Conservation (phyloP, 1,140 invertebrate genomes). For the Littorina saxatilis region DNA sequence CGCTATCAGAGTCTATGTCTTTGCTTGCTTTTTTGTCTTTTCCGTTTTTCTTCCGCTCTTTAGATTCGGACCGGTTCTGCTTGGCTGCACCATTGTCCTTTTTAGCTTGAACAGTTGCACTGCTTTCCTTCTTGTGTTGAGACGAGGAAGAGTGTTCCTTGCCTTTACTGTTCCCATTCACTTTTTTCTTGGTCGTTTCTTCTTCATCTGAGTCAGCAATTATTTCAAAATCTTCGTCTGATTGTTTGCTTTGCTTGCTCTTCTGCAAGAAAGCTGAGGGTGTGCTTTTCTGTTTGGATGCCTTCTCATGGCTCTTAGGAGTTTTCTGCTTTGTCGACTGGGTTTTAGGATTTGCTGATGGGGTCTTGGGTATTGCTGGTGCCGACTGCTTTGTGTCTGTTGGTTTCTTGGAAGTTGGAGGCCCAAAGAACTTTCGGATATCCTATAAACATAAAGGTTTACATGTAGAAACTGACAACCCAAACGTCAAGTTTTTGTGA, state of each 20-base stretch:
- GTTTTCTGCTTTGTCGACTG: neutral
- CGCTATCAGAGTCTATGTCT: neutral
- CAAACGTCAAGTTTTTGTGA: neutral
- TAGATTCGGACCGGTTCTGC: neutral
- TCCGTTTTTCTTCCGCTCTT: neutral
- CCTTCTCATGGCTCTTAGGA: neutral
- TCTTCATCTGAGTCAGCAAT: neutral
- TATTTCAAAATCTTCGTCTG: constrained; percentile 19
- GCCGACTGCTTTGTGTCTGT: neutral
- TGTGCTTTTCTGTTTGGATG: no score
- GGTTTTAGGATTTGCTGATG: neutral
- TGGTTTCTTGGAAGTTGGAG: constrained; percentile 37
- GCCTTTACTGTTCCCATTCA: constrained; percentile 39
- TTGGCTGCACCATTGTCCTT: neutral
- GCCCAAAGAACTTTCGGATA: constrained; percentile 57
- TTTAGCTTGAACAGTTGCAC: neutral
- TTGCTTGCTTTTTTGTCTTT: neutral
- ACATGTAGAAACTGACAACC: neutral
- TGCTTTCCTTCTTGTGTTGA: neutral
- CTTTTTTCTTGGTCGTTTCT: constrained; percentile 44
- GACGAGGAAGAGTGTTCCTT: constrained; percentile 4
- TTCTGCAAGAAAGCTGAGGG: neutral
- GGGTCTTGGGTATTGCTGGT: constrained; percentile 9
- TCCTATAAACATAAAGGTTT: constrained; percentile 44
- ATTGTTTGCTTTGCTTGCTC: neutral